Conservation (phyloP, 2,888 invertebrate species). For the Zaprionus obscuricornis region DNA sequence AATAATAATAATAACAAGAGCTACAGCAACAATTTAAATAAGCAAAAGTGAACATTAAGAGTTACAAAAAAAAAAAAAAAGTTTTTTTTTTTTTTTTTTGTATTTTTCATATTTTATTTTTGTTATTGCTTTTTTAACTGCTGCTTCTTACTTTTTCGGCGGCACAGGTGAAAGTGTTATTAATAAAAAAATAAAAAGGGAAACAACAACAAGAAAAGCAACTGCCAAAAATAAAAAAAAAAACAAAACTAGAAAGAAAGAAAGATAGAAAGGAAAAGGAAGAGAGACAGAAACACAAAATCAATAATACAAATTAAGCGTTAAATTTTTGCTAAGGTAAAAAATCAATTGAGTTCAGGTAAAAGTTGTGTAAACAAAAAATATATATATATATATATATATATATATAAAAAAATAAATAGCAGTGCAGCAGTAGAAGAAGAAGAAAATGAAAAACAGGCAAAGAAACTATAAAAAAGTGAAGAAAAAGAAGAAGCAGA, state of each 20-base stretch:
- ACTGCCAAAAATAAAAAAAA: conserved; percentile 13
- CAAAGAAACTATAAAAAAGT: conserved; percentile 9
- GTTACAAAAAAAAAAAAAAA: conserved; percentile 27
- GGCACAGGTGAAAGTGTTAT: conserved; percentile 65
- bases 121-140: conserved; percentile 25
- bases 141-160: conserved; percentile 17
- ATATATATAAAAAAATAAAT: conserved; percentile 10
- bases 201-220: conserved; percentile 35
- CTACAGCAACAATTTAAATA: conserved; percentile 44
- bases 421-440: conserved; percentile 1
- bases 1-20: neutral
- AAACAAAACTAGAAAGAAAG: conserved; percentile 17
- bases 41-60: conserved; percentile 55
- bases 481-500: too few relatives aligned
- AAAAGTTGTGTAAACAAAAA: conserved; percentile 51
- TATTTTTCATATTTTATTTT: conserved; percentile 8
- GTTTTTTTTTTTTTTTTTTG: conserved; percentile 43
- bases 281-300: conserved; percentile 18
- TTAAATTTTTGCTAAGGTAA: conserved; percentile 39
- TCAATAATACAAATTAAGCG: conserved; percentile 39
- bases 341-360: conserved; percentile 56
- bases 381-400: conserved; percentile 16
- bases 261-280: conserved; percentile 24
- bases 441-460: conserved; percentile 1
- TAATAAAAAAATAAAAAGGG: conserved; percentile 32